A percentile compares a stretch with the other conserved stretches of the same genome.
Evolutionary conservation across 2,797 vertebrate genomes (phyloP).

Genomic region (Eutrigla gurnardus): DNA sequence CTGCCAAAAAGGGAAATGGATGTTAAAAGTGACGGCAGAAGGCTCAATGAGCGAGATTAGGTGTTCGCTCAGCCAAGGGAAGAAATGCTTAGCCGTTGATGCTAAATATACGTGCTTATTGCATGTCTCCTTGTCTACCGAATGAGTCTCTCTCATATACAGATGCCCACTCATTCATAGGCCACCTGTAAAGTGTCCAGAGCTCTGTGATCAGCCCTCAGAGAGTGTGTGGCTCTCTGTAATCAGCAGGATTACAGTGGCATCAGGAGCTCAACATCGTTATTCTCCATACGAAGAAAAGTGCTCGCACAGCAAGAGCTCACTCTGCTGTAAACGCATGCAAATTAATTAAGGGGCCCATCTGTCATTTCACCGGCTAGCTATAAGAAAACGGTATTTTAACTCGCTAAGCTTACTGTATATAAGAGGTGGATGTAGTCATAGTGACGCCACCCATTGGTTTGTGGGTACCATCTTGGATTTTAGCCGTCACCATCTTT

Average conservation of each 20-base stretch:
- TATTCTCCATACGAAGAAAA: slow-evolving; percentile 70
- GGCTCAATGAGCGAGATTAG: slow-evolving; percentile 10
- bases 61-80: slow-evolving; percentile 5
- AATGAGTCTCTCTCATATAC: slow-evolving; percentile 6
- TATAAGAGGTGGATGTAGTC: no score
- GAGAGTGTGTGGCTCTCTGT: slow-evolving; percentile 54
- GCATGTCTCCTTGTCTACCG: slow-evolving; percentile 6
- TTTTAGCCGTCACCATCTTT: no score
- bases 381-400: not conserved
- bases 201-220: slow-evolving; percentile 63
- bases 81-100: slow-evolving; percentile 17
- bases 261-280: slow-evolving; percentile 69
- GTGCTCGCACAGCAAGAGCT: slow-evolving; percentile 68
- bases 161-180: slow-evolving; percentile 47
- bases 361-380: slow-evolving; percentile 48
- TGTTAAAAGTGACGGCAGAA: slow-evolving; percentile 11
- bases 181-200: slow-evolving; percentile 58
- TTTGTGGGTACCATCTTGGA: no score
- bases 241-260: slow-evolving; percentile 72
- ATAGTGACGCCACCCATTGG: no score
- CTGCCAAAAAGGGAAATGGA: slow-evolving; percentile 1
- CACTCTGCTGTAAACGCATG: slow-evolving; percentile 68
- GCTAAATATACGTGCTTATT: slow-evolving; percentile 10
- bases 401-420: not conserved
- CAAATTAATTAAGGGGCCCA: slow-evolving; percentile 64